Evolutionary conservation across 2,113 vertebrate species (phyloP), one percentile per base, ranked within the genome.

Genomic region (Enhydra lutris): DNA sequence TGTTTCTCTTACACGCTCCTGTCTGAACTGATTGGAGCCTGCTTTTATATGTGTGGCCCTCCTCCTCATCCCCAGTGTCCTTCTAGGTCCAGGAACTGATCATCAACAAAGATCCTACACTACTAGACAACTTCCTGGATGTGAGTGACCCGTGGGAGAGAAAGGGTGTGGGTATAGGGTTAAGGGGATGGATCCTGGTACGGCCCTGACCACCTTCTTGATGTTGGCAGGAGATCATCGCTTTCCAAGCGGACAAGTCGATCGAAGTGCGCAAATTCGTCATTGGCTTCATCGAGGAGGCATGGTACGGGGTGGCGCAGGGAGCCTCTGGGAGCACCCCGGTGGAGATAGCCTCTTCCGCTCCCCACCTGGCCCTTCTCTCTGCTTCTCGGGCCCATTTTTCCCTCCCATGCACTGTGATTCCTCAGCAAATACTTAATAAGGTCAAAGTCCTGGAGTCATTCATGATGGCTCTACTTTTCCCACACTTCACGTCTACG

Each of bases 201-300:
- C 23, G 5, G 6, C 39, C 26, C 29, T 78, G 65, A 97, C 34
- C 1, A 0, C 36, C 24, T 76, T 20, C 55, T 97, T 39, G 42
- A 23, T 36, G 1, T 69, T 36, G 91, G 17, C 95, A 99, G 99
- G 99, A 99, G 98, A 99, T 99, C 89, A 99, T 99, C 59, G 99
- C 99, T 0, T 99, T 99, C 98, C 99, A 99, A 96, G 99, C 99
- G 0, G 99, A 99, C 97, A 99, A 99, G 59, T 99, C 99, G 0
- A 99, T 99, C 0, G 99, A 99, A 98, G 99, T 99, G 71, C 99
- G 99, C 20, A 99, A 99, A 67, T 99, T 99, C 98, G 99, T 99
- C 87, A 99, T 99, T 31, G 99, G 99, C 52, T 99, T 99, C 98
- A 99, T 99, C 6, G 99, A 99, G 97, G 99, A 99, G 95, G 99